Evolutionary conservation across 2,113 vertebrate species (phyloP).

Genomic region (Amia ocellicauda): DNA sequence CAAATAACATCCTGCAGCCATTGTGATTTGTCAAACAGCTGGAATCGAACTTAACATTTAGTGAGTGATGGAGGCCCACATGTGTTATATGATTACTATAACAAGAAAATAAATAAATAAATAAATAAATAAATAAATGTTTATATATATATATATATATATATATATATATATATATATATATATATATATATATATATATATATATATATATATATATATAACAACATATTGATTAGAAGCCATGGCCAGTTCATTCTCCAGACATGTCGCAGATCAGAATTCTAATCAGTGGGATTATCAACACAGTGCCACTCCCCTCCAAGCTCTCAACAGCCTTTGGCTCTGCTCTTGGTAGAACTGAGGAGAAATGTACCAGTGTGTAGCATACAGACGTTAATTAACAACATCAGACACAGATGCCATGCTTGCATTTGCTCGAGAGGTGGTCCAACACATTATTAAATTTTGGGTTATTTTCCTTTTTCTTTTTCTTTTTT

Average conservation of each 20-base stretch:
- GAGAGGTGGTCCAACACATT: slow-evolving; percentile 71
- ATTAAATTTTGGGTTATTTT: slow-evolving; percentile 72
- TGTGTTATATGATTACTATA: slow-evolving; percentile 16
- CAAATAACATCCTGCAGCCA: no score
- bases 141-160: no score
- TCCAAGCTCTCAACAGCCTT: slow-evolving; percentile 49
- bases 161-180: no score
- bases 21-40: neutral
- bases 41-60: neutral
- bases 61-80: neutral
- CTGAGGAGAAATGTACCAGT: slow-evolving; percentile 66
- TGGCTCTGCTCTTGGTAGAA: slow-evolving; percentile 55
- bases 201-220: no score
- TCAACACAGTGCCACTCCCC: slow-evolving; percentile 49
- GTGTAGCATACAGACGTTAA: slow-evolving; percentile 73
- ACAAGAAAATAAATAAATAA: slow-evolving; percentile 33
- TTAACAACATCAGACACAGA: slow-evolving; percentile 80
- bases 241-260: slow-evolving; percentile 46
- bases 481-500: slow-evolving; percentile 56
- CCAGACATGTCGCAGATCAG: slow-evolving; percentile 59
- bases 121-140: no score
- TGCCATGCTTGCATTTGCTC: slow-evolving; percentile 69
- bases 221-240: slow-evolving; percentile 66
- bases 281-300: slow-evolving; percentile 76
- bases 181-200: no score